Base-by-base conservation (phyloP, 2,888 invertebrate species). In the Rotaria macrura region DNA sequence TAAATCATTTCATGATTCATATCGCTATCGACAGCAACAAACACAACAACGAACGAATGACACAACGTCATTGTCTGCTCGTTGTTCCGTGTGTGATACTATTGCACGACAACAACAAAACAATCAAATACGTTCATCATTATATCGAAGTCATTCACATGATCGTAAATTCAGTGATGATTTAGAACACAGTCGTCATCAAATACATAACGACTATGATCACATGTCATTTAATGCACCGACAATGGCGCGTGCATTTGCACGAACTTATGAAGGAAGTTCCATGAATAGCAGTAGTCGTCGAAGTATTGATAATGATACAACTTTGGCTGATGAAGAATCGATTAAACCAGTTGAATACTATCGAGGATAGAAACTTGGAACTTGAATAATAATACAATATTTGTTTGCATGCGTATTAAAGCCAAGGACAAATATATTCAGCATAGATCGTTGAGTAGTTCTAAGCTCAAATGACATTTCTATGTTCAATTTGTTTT, bases 341-440 rank as follows among this genome's bases (percentile, higher is more conserved):
- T 79, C 79, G 5, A 79, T 79, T 4, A 79, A 79, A 79, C 79
- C 79, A 43, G 79, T 79, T 12, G 79, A 79, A 79, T 79, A 79
- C n/a, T 79, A 65, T 65, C 34, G 65, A 20, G 20, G 65, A 65
- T 65, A 65, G 17, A 38, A 14, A 65, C 1, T 65, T 20, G 0
- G 14, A 54, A 5, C 17, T 12, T 49, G 4, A 49, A 54, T 6
- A 23, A 25, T 12, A 4, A 47, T 47, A 4, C 47, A 47, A 25
- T 25, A 54, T 20, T 20, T 34, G 14, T 34, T 34, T 65, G 29
- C 12, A 29, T 65, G 20, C 7, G 65, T 65, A 65, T 65, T 65
- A 65, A 20, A 65, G 34, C 20, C 65, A 65, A 65, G 65, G 65
- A 65, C 34, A 34, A 34, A 65, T n/a, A n/a, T n/a, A 57, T 34